Evolutionary conservation across 1,140 invertebrate genomes (phyloP).

Genomic region (Thalassaphorura encarpata): DNA sequence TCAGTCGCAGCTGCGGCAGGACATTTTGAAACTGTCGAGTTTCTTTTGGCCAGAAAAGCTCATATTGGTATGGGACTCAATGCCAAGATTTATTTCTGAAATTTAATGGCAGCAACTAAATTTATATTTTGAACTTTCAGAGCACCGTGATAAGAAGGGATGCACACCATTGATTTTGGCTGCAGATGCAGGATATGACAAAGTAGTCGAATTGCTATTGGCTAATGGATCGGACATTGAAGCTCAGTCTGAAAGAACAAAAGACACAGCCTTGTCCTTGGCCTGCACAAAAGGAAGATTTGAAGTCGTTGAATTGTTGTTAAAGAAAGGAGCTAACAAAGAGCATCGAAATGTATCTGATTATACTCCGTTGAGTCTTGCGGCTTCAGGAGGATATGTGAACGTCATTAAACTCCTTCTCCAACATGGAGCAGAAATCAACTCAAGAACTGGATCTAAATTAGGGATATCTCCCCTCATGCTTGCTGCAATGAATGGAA

Average conservation of each 20-base stretch:
- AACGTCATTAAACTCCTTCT: constrained; percentile 93
- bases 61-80: constrained; percentile 71
- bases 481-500: constrained; percentile 99
- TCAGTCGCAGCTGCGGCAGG: constrained; percentile 95
- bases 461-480: constrained; percentile 97
- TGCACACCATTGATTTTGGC: constrained; percentile 96
- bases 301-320: constrained; percentile 87
- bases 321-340: constrained; percentile 84
- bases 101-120: not conserved
- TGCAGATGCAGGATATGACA: constrained; percentile 92
- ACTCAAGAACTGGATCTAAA: constrained; percentile 94
- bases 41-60: constrained; percentile 78
- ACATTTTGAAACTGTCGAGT: constrained; percentile 86
- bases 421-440: constrained; percentile 90
- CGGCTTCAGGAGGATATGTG: constrained; percentile 95
- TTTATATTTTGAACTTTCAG: constrained; percentile 37
- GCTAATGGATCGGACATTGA: constrained; percentile 91
- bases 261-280: constrained; percentile 94
- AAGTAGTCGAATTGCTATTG: constrained; percentile 83
- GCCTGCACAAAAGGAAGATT: constrained; percentile 95
- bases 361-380: constrained; percentile 94
- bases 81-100: constrained; percentile 2
- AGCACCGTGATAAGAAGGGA: constrained; percentile 98
- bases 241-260: constrained; percentile 95
- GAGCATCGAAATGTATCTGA: constrained; percentile 99